Percentiles rank a stretch among this genome's conserved stretches.
Conservation (phyloP, 2,797 vertebrate genomes). For the Molothrus aeneus region DNA sequence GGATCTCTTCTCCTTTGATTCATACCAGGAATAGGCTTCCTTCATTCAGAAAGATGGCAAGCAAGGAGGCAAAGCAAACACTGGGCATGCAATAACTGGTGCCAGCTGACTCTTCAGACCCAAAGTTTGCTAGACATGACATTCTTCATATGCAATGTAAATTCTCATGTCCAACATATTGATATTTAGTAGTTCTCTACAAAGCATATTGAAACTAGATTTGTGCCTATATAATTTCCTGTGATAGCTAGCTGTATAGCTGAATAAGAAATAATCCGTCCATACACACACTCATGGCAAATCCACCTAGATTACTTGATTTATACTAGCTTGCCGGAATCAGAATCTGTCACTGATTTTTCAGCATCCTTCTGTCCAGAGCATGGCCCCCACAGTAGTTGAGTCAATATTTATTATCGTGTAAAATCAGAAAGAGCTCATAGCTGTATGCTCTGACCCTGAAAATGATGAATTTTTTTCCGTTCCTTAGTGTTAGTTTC, state of each 20-base stretch:
- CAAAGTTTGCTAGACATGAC: accelerated
- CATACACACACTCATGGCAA: background rate
- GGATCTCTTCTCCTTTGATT: background rate
- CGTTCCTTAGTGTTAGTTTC: background rate
- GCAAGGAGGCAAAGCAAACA: background rate
- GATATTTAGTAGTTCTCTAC: background rate
- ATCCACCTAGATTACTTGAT: background rate
- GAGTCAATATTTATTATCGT: background rate
- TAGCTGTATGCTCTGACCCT: background rate
- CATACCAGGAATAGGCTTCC: background rate
- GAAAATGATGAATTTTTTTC: background rate
- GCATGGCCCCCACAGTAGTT: background rate
- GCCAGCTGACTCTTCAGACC: background rate
- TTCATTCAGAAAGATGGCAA: background rate
- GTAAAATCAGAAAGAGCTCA: background rate
- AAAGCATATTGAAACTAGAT: background rate
- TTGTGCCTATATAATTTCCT: background rate
- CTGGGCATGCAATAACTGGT: background rate
- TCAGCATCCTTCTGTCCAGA: background rate
- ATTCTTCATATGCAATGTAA: background rate
- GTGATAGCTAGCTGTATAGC: background rate
- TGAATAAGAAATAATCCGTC: background rate
- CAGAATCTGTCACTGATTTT: background rate
- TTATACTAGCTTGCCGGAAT: background rate
- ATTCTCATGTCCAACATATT: background rate